Conservation (phyloP, 2,888 invertebrate species). For the Acanthacorydalis orientalis region DNA sequence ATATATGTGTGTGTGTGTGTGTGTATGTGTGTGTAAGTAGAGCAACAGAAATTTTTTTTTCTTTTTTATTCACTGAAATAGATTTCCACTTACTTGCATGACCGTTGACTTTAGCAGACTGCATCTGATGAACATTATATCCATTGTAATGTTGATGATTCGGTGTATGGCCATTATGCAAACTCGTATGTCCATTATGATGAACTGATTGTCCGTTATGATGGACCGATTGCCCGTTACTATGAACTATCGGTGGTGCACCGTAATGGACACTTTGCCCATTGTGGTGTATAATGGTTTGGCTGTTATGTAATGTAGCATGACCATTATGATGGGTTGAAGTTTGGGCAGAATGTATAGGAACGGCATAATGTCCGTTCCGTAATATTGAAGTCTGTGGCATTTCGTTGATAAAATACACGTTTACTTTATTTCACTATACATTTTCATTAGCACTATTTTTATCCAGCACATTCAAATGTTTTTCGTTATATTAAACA, state of each 20-base stretch:
- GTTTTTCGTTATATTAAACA: too few relatives aligned
- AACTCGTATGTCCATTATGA: not conserved
- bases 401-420: conserved; percentile 1
- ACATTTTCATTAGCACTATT: too few relatives aligned
- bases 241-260: too few relatives aligned
- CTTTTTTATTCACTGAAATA: not conserved
- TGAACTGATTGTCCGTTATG: too few relatives aligned
- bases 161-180: conserved; percentile 11
- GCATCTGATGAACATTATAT: conserved; percentile 10
- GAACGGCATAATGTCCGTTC: not conserved
- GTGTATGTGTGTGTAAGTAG: too few relatives aligned
- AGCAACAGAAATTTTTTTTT: not conserved
- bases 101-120: conserved; percentile 20
- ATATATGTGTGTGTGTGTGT: too few relatives aligned
- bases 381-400: conserved; percentile 8
- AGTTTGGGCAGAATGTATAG: conserved; percentile 8
- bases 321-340: conserved; percentile 14
- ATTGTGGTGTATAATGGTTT: too few relatives aligned
- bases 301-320: not conserved
- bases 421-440: too few relatives aligned
- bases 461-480: too few relatives aligned
- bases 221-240: too few relatives aligned
- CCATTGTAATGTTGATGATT: conserved; percentile 11
- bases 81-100: conserved; percentile 18
- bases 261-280: too few relatives aligned